These are phyloP conservation scores for Chironex yamaguchii DNA, from an alignment of 30 jellyfish, hydroid and myxozoan species.

Conservation along the genomic window DNA sequence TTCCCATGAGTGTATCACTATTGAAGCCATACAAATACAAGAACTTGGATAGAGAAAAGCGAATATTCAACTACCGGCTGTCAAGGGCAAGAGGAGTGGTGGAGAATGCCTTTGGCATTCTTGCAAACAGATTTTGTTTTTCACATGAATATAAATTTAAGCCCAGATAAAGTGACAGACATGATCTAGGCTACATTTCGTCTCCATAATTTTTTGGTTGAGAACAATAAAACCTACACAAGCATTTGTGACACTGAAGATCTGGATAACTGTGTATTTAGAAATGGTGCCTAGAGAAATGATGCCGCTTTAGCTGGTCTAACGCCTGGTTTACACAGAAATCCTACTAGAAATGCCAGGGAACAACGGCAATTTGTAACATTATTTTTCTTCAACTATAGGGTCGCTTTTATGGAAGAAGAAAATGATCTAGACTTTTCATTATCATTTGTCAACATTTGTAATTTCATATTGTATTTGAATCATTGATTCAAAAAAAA, in stretches of 20 bases:
- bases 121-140: slow-evolving; percentile 38
- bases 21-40: slow-evolving; percentile 4
- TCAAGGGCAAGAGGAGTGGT: slow-evolving; percentile 45
- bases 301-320: background rate
- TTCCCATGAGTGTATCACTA: background rate
- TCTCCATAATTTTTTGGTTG: slow-evolving; percentile 13
- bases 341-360: slow-evolving; percentile 5
- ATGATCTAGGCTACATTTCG: slow-evolving; percentile 26
- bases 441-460: too few relatives aligned
- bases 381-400: slow-evolving; percentile 6
- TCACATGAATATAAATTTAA: background rate
- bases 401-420: slow-evolving; percentile 32
- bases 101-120: slow-evolving; percentile 51
- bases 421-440: slow-evolving; percentile 14
- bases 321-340: slow-evolving; percentile 20
- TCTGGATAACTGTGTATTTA: background rate
- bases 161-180: slow-evolving; percentile 14
- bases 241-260: slow-evolving; percentile 11
- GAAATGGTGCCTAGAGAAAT: slow-evolving; percentile 13
- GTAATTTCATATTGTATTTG: too few relatives aligned
- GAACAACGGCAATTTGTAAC: slow-evolving; percentile 15
- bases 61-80: background rate
- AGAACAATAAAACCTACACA: slow-evolving; percentile 13
- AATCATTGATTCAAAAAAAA: too few relatives aligned
- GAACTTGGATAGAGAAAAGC: slow-evolving; percentile 1